Percentiles rank a stretch among this genome's conserved stretches.
These are phyloP conservation scores for Teleogryllus oceanicus DNA, from an alignment of 2,888 invertebrate species.

Conservation along the genomic window DNA sequence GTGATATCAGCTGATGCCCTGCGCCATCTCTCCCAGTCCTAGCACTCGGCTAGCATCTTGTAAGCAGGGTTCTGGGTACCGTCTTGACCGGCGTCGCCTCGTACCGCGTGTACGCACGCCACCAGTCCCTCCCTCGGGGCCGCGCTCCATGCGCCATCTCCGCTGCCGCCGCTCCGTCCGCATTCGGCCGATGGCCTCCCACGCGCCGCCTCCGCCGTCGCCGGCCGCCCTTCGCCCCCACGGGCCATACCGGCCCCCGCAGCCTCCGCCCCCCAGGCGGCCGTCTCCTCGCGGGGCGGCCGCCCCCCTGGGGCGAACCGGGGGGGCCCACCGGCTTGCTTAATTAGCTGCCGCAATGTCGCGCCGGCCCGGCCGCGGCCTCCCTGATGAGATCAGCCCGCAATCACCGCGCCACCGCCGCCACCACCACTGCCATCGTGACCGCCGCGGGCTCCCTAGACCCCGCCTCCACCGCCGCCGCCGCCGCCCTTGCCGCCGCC, in stretches of 20 bases:
- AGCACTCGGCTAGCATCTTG: too few species aligned
- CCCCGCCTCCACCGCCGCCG: background rate
- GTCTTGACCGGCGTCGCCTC: too few species aligned
- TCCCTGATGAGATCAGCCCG: conserved; percentile 10
- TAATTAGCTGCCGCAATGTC: conserved; percentile 11
- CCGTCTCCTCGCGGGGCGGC: background rate
- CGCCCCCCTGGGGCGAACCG: background rate
- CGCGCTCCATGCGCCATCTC: too few species aligned
- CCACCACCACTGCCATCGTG: background rate
- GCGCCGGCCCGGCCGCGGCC: conserved; percentile 11
- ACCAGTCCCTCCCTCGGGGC: too few species aligned
- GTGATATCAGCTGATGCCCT: too few species aligned
- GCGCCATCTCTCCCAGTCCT: too few species aligned
- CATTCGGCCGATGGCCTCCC: too few species aligned
- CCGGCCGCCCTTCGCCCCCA: background rate
- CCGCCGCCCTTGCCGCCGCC: background rate
- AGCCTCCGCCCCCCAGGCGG: background rate
- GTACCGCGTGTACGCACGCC: too few species aligned
- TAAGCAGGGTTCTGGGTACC: too few species aligned
- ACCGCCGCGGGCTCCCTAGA: background rate
- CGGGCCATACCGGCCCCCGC: background rate
- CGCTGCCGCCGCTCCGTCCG: too few species aligned
- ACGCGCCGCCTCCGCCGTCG: background rate
- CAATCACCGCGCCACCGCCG: background rate
- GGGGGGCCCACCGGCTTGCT: too few species aligned